Evolutionary conservation across 1,140 invertebrate genomes (phyloP).

Genomic region (Ooceraea biroi): DNA sequence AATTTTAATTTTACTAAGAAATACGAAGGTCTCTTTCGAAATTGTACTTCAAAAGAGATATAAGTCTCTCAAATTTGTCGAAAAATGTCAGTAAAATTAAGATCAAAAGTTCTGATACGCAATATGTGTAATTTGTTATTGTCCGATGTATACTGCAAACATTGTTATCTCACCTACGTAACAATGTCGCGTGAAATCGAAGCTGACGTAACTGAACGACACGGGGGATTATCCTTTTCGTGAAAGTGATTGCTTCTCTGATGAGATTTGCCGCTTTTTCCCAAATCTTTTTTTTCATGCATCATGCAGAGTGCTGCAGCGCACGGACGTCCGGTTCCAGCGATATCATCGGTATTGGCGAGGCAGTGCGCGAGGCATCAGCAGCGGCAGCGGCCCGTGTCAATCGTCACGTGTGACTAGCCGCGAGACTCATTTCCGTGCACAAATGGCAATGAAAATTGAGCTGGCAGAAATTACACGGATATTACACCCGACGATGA

Average conservation of each 20-base stretch:
- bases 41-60: not conserved
- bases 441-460: conserved; percentile 63
- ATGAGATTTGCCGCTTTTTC: conserved; percentile 7
- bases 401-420: conserved; percentile 64
- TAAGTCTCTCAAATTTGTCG: not conserved
- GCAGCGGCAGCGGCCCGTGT: conserved; percentile 52
- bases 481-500: conserved; percentile 43
- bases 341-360: conserved; percentile 50
- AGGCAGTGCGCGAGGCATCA: conserved; percentile 31
- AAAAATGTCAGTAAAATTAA: not conserved
- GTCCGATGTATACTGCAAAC: not conserved
- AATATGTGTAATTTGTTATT: not conserved
- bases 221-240: conserved; percentile 29
- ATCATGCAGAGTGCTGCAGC: not conserved
- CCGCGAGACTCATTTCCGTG: conserved; percentile 60
- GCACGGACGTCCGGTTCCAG: conserved; percentile 48
- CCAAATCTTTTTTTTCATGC: not conserved
- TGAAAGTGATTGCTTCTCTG: not conserved
- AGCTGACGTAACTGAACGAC: not conserved
- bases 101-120: not conserved
- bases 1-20: conserved; percentile 1
- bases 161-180: not conserved
- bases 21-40: not conserved
- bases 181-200: not conserved
- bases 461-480: conserved; percentile 63